Evolutionary conservation across 1,140 invertebrate species (phyloP), one percentile per base, ranked within the genome.

Genomic region (Frieseomelitta varia): DNA sequence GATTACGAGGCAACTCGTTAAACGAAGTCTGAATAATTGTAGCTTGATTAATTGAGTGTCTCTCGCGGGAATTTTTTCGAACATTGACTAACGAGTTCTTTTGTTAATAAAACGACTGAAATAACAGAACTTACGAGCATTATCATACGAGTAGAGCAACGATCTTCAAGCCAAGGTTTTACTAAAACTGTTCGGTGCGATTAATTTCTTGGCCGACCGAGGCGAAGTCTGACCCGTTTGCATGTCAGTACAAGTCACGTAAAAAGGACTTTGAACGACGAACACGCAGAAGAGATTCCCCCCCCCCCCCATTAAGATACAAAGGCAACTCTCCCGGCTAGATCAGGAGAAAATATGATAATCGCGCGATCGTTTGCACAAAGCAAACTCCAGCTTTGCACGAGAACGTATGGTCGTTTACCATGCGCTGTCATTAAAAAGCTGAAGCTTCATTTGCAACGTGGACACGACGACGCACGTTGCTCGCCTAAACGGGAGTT

Each of bases 341-440:
- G 27, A 78, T 80, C 72, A 71, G 39, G 53, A 72, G 68, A 80
- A 80, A 80, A 58, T 80, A 71, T 80, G 68, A n/a, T 80, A 72
- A 80, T 79, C 67, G 51, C 15, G 11, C 4, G 0, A 21, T 61
- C 1, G 24, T 61, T 61, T 61, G 58, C 58, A 61, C 58, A n/a
- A 61, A 56, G 55, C 17, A 30, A 80, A 56, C 39, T 2, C 24
- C n/a, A 11, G 30, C 14, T n/a, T 39, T 63, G 15, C 30, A 24
- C 12, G 61, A 17, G n/a, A 69, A 61, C 15, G 47, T 24, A 39
- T 39, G 4, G 11, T 6, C 51, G 53, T 21, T 79, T 6, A 3
- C 4, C 14, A 53, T 1, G 14, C 21, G 15, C 2, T 61, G 53
- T 79, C 69, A 69, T 79, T 79, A 56, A 71, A 30, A 71, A 19